Evolutionary conservation across 2,113 vertebrate species (phyloP).

Genomic region (Oncorhynchus kisutch): DNA sequence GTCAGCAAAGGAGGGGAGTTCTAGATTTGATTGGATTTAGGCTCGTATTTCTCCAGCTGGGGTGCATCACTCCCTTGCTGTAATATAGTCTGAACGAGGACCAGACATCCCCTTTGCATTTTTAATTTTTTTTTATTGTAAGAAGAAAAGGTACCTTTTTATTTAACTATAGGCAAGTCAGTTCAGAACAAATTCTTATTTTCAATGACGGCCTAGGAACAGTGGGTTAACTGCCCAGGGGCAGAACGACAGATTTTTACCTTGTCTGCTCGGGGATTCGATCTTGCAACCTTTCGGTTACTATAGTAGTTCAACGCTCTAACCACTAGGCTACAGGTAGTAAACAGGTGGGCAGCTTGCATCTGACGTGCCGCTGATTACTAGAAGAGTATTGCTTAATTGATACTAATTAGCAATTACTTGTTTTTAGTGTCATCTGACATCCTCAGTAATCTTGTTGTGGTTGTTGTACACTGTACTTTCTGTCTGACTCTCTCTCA

Average conservation of each 20-base stretch:
- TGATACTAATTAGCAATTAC: background rate
- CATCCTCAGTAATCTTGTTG: too few species aligned
- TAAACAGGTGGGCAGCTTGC: background rate
- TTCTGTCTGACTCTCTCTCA: background rate
- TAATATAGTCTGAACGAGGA: background rate
- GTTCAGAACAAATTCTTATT: too few species aligned
- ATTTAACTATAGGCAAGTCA: too few species aligned
- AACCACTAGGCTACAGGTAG: background rate
- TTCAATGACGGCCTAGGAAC: too few species aligned
- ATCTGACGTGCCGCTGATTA: background rate
- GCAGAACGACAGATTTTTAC: too few species aligned
- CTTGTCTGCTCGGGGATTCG: too few species aligned
- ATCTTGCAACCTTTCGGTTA: too few species aligned
- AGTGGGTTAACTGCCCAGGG: too few species aligned
- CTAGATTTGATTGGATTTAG: background rate
- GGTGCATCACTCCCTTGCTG: background rate
- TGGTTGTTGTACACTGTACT: background rate
- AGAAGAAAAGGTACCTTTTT: too few species aligned
- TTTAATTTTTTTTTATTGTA: too few species aligned
- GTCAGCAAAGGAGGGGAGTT: slow-evolving; percentile 43
- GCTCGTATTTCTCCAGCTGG: slow-evolving; percentile 23
- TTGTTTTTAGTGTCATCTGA: too few species aligned
- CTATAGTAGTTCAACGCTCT: too few species aligned
- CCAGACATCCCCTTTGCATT: slow-evolving; percentile 12
- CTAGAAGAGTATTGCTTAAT: background rate